Evolutionary conservation across 2,113 vertebrate genomes (phyloP).

Genomic region (Scomber scombrus): DNA sequence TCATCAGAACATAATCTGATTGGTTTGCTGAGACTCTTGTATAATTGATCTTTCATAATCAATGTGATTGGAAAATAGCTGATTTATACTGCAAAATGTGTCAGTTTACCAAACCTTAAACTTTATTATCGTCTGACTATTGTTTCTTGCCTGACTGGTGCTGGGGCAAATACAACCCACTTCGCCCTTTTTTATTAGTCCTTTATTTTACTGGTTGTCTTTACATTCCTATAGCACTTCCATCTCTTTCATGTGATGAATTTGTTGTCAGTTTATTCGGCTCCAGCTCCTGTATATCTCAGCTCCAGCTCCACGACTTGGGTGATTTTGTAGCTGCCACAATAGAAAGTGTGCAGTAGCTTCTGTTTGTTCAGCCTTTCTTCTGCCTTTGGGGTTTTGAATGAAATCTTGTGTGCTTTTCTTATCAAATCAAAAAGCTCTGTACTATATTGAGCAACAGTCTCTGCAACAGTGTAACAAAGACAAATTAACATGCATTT

Average conservation of each 20-base stretch:
- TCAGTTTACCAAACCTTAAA: neutral
- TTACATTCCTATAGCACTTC: neutral
- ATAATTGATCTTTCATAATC: neutral
- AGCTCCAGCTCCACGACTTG: neutral
- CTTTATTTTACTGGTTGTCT: neutral
- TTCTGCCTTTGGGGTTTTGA: constrained; percentile 5
- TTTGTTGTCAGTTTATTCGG: neutral
- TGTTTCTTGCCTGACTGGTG: too few relatives aligned
- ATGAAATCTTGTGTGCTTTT: constrained; percentile 8
- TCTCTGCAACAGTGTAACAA: neutral
- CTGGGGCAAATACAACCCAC: neutral
- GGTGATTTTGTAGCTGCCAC: neutral
- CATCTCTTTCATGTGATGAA: neutral
- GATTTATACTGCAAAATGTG: neutral
- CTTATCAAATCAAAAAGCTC: constrained; percentile 17
- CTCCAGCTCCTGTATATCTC: neutral
- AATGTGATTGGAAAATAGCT: neutral
- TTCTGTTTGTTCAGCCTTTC: neutral
- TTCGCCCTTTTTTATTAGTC: neutral
- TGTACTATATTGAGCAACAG: neutral
- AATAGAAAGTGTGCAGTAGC: neutral
- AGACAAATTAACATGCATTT: constrained; percentile 29
- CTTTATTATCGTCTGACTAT: neutral
- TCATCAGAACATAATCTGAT: neutral
- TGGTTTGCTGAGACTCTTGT: neutral